phyloP scores from a whole-genome alignment of 2,113 vertebrate species.

The Nothocercus julius region DNA sequence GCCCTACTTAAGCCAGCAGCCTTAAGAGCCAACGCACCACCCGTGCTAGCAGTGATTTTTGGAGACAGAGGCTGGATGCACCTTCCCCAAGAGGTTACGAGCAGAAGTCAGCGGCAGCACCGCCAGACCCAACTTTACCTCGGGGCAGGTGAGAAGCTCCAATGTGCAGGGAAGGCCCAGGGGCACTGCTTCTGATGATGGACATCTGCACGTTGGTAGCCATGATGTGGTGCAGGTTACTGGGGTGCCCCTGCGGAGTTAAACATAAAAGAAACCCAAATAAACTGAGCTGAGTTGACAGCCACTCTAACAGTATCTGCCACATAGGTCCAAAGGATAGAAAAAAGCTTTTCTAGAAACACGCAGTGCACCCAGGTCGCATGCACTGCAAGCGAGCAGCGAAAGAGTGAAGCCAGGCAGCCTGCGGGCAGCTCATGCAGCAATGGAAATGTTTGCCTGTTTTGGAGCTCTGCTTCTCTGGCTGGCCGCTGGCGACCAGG shows the following conservation, averaged over 20 bases:
- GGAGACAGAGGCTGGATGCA: background rate
- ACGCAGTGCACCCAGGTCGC: background rate
- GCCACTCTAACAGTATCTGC: background rate
- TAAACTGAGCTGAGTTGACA: background rate
- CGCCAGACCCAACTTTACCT: constrained; percentile 77
- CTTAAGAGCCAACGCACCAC: background rate
- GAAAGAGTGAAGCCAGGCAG: background rate
- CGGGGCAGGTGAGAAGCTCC: constrained; percentile 93
- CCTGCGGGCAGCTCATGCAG: background rate
- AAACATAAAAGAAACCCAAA: background rate
- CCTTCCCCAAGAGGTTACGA: background rate
- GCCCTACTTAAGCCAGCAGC: background rate
- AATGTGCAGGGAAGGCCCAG: constrained; percentile 87
- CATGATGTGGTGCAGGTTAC: constrained; percentile 95
- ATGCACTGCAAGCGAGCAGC: background rate
- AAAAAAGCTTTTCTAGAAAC: background rate
- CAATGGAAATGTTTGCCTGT: background rate
- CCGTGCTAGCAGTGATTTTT: rapidly evolving
- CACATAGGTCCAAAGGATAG: background rate
- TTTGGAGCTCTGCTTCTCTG: background rate
- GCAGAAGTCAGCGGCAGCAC: background rate
- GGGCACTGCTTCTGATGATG: constrained; percentile 89
- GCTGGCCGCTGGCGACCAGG: background rate
- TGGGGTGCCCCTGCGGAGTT: constrained; percentile 87
- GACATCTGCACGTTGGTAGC: constrained; percentile 92